Conservation (phyloP, 2,888 invertebrate species). For the Seira musarum region DNA sequence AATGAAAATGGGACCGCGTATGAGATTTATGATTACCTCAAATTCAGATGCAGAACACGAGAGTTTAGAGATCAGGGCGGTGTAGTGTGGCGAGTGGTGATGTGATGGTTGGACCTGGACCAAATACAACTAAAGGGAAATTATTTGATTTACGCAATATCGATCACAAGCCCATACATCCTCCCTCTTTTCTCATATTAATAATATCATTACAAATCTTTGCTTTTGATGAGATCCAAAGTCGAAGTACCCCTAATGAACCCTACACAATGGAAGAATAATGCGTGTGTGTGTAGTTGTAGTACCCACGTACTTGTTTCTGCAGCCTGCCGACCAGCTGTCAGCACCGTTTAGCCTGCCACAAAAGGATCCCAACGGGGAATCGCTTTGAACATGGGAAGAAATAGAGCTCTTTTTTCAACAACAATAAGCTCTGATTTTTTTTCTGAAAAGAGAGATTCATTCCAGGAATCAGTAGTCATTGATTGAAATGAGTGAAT, state of each 20-base stretch:
- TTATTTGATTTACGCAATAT: constrained; percentile 20
- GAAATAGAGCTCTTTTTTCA: constrained; percentile 67
- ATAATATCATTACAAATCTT: constrained; percentile 24
- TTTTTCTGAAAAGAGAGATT: constrained; percentile 66
- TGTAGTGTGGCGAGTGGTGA: no score
- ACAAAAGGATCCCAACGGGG: constrained; percentile 63
- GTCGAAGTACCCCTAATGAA: no score
- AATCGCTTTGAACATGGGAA: constrained; percentile 67
- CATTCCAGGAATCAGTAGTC: constrained; percentile 20
- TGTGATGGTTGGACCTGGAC: no score
- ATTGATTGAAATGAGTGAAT: constrained; percentile 26
- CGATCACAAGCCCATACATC: constrained; percentile 2
- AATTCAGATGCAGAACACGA: no score
- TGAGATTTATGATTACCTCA: no score
- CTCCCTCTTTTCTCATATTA: constrained; percentile 36
- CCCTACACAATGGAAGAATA: no score
- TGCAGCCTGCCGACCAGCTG: constrained; percentile 65
- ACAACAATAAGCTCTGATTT: constrained; percentile 68
- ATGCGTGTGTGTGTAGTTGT: no score
- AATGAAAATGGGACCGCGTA: no score
- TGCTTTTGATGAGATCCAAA: no score
- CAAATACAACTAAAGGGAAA: constrained; percentile 11
- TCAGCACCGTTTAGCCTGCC: constrained; percentile 67
- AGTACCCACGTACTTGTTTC: constrained; percentile 6
- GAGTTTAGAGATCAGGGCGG: no score